These are phyloP conservation scores for Phalera bucephala DNA, from an alignment of 2,888 invertebrate genomes.

Conservation along the genomic window DNA sequence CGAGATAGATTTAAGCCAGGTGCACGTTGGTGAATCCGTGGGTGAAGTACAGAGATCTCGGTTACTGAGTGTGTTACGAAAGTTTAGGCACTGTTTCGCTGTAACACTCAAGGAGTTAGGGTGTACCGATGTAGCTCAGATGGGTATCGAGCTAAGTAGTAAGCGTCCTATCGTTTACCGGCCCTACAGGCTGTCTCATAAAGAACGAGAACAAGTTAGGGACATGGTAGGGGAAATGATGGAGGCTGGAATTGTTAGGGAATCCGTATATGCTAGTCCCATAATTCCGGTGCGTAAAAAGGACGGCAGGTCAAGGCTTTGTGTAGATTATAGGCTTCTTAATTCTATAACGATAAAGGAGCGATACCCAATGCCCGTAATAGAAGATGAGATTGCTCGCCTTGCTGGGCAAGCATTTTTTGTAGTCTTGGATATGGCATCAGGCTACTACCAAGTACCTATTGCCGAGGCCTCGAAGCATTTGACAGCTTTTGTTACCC, in stretches of 20 bases:
- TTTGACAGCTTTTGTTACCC: no score
- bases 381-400: conserved; percentile 20
- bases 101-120: conserved; percentile 1
- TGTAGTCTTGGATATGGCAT: conserved; percentile 1
- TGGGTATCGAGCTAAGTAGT: no score
- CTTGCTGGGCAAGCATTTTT: conserved; percentile 6
- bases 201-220: conserved; percentile 5
- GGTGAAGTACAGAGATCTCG: no score
- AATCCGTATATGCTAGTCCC: conserved; percentile 6
- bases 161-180: conserved; percentile 7
- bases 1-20: no score
- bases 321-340: conserved; percentile 2
- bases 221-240: conserved; percentile 6
- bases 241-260: conserved; percentile 2
- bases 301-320: not conserved
- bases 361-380: conserved; percentile 19
- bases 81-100: conserved; percentile 5
- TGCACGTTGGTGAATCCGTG: not conserved
- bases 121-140: conserved; percentile 3
- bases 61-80: not conserved
- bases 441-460: conserved; percentile 3
- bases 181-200: conserved; percentile 5
- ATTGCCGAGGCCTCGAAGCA: no score
- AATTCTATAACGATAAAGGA: conserved; percentile 18
- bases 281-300: conserved; percentile 7